These are phyloP conservation scores for Tetrapedia diversipes DNA, from an alignment of 2,888 invertebrate species.

Conservation along the genomic window DNA sequence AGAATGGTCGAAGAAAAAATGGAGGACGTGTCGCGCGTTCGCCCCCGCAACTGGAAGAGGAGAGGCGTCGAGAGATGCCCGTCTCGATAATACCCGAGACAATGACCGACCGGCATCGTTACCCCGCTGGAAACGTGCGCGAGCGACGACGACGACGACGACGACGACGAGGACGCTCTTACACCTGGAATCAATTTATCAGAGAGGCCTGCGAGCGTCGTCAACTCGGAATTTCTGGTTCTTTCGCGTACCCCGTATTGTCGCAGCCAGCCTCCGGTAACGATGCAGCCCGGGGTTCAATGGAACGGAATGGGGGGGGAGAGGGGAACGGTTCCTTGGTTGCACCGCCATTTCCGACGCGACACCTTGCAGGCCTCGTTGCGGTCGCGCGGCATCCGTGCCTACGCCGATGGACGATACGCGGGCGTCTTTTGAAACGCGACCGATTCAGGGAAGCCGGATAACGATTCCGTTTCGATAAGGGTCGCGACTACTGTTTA, in stretches of 20 bases:
- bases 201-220: constrained; percentile 56
- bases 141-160: constrained; percentile 55
- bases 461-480: constrained; percentile 4
- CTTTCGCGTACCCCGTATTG: constrained; percentile 55
- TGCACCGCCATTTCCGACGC: constrained; percentile 34
- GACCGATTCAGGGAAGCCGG: not conserved
- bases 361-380: constrained; percentile 34
- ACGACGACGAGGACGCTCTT: constrained; percentile 53
- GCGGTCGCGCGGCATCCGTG: not conserved
- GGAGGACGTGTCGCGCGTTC: constrained; percentile 67
- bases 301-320: constrained; percentile 46
- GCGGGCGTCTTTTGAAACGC: constrained; percentile 5
- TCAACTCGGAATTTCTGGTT: constrained; percentile 52
- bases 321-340: constrained; percentile 27
- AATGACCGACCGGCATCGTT: constrained; percentile 79
- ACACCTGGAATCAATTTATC: constrained; percentile 73
- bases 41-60: constrained; percentile 76
- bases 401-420: constrained; percentile 2
- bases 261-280: constrained; percentile 49
- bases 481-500: no score
- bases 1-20: constrained; percentile 13
- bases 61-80: constrained; percentile 77
- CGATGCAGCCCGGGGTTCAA: constrained; percentile 49
- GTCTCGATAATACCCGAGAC: constrained; percentile 77
- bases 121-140: constrained; percentile 71